Evolutionary conservation across 2,888 invertebrate species (phyloP), one percentile per base, ranked within the genome.

Genomic region (Diaperis boleti): DNA sequence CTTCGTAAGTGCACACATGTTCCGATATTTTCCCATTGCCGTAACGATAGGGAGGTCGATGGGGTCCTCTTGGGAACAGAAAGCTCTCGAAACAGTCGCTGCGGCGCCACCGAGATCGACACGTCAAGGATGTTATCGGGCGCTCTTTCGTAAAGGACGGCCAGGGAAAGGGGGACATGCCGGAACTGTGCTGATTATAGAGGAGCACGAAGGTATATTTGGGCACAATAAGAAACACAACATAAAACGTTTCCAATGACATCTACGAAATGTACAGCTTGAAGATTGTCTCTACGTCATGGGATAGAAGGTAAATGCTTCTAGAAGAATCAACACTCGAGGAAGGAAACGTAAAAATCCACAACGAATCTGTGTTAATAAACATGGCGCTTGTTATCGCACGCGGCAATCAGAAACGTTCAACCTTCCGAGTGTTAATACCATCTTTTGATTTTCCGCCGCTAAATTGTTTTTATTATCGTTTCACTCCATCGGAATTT

Each of bases 141-240:
- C 44, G 56, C 33, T 56, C 22, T 56, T 44, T 45, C 10, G 29
- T 26, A 45, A 54, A 54, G 54, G 52, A 41, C 52, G 33, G n/a
- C n/a, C n/a, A n/a, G n/a, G n/a, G n/a, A n/a, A n/a, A n/a, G n/a
- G n/a, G n/a, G n/a, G n/a, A n/a, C n/a, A n/a, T n/a, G n/a, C n/a
- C n/a, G n/a, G n/a, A n/a, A n/a, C n/a, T n/a, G n/a, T n/a, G n/a
- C n/a, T n/a, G n/a, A n/a, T n/a, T n/a, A n/a, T n/a, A n/a, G n/a
- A n/a, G n/a, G n/a, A n/a, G n/a, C n/a, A n/a, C n/a, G n/a, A n/a
- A n/a, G n/a, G n/a, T n/a, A n/a, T n/a, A n/a, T n/a, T n/a, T n/a
- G n/a, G n/a, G n/a, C n/a, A n/a, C n/a, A n/a, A n/a, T n/a, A n/a
- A n/a, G n/a, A n/a, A n/a, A n/a, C n/a, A n/a, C n/a, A n/a, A n/a